Base-by-base conservation (phyloP, 2,797 vertebrate genomes). In the Champsocephalus gunnari region DNA sequence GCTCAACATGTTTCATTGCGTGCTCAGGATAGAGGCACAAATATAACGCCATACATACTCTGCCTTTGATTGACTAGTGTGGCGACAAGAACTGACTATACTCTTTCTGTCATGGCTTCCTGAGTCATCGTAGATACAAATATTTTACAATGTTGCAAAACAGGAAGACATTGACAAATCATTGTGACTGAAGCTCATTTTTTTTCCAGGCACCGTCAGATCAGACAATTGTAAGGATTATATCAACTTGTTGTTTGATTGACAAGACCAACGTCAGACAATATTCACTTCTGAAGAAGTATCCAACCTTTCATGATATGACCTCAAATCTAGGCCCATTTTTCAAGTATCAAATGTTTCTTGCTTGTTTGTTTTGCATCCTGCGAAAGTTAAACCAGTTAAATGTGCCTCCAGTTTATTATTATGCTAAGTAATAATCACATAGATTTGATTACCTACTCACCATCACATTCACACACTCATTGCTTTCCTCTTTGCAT, bases 401-500 rank as follows among this genome's bases (percentile, higher is more conserved):
- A 59, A 59, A 14, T 11, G 6, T 58, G 50, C 7, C 53, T 62
- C 1, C 43, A 38, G 1, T 55, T 65, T 50, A 72, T 64, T 62
- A 32, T 28, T 38, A 24, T 54, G 41, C 12, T 34, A 49, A 50
- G n/a, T 71, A 32, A 77, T 71, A 32, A 77, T 64, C 66, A 12
- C 54, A 44, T 48, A 14, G 58, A 48, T 55, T 34, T 58, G 53
- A 83, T 71, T 68, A 67, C 66, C 73, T 43, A 82, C 89, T 72
- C 75, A 65, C 66, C 55, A 72, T 71, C 67, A 68, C 71, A 71
- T 73, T 77, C 24, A 28, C 62, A 12, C 60, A 41, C 41, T 72
- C 77, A 74, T 86, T 84, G 72, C 71, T 68, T 76, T 55, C 48
- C 69, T 69, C 58, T 76, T 70, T 63, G 78, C 76, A 54, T 84